These are phyloP conservation scores for Aix galericulata DNA, from an alignment of 2,113 vertebrate species.

Conservation along the genomic window DNA sequence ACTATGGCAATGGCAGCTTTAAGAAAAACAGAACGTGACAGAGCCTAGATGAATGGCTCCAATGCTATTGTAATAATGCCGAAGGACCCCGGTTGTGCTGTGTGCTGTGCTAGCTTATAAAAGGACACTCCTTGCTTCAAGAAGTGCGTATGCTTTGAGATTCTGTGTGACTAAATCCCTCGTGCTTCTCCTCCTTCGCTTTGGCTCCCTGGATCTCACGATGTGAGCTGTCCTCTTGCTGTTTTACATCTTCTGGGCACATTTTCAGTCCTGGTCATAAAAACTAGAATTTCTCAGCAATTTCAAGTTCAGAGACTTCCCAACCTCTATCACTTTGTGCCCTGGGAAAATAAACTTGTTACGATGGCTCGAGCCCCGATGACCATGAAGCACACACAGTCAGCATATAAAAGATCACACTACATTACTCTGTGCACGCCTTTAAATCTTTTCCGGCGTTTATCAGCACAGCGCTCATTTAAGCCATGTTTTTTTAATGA, in stretches of 20 bases:
- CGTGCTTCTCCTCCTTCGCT: constrained; percentile 27
- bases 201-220: constrained; percentile 35
- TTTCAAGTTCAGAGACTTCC: constrained; percentile 33
- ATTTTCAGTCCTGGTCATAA: constrained; percentile 31
- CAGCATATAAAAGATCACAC: not conserved
- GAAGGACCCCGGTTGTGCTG: not conserved
- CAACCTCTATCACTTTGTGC: constrained; percentile 32
- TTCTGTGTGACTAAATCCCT: constrained; percentile 46
- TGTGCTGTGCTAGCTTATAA: not conserved
- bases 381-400: not conserved
- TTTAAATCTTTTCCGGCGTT: constrained; percentile 35
- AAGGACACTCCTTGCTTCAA: constrained; percentile 22
- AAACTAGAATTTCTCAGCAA: constrained; percentile 51
- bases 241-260: constrained; percentile 59
- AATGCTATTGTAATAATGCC: not conserved
- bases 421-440: constrained; percentile 4
- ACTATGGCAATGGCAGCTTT: constrained; percentile 30
- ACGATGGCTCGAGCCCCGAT: constrained; percentile 23
- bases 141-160: not conserved
- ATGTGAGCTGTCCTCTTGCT: constrained; percentile 19
- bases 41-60: constrained; percentile 41
- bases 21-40: constrained; percentile 61
- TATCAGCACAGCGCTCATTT: constrained; percentile 52
- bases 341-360: constrained; percentile 57
- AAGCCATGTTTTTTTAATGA: constrained; percentile 63